Conservation (phyloP, 2,113 vertebrate genomes). For the Chlorodrepanis virens region DNA sequence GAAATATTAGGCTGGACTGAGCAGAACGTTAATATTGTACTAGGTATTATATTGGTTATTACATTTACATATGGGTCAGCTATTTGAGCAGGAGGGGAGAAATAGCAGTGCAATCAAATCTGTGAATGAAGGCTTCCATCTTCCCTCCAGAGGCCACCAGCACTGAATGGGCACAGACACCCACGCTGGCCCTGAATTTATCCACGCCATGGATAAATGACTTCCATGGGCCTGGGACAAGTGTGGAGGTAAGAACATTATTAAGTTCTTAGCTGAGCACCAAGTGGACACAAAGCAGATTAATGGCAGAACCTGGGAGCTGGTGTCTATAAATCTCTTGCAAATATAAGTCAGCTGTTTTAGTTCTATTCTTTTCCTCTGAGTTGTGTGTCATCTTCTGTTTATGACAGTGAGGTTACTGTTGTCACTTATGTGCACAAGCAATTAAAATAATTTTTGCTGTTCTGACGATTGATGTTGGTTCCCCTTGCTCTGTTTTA, state of each 20-base stretch:
- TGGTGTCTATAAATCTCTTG: not conserved
- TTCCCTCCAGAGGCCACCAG: not conserved
- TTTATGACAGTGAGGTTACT: not conserved
- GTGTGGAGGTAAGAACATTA: not conserved
- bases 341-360: not conserved
- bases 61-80: not conserved
- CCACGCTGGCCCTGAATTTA: not conserved
- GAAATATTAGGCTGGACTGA: not conserved
- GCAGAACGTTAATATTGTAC: not conserved
- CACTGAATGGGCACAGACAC: not conserved
- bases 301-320: not conserved
- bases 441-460: conserved; percentile 39
- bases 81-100: not conserved
- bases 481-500: conserved; percentile 4
- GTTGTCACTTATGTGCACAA: not conserved
- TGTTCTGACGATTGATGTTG: not conserved
- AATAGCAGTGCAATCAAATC: not conserved
- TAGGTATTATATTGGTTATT: not conserved
- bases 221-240: fast-evolving
- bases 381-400: not conserved
- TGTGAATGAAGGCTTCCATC: not conserved
- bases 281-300: not conserved
- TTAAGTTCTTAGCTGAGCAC: not conserved
- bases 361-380: not conserved
- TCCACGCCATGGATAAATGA: not conserved